phyloP scores from a whole-genome alignment of 2,888 invertebrate genomes.

The Leucania comma region DNA sequence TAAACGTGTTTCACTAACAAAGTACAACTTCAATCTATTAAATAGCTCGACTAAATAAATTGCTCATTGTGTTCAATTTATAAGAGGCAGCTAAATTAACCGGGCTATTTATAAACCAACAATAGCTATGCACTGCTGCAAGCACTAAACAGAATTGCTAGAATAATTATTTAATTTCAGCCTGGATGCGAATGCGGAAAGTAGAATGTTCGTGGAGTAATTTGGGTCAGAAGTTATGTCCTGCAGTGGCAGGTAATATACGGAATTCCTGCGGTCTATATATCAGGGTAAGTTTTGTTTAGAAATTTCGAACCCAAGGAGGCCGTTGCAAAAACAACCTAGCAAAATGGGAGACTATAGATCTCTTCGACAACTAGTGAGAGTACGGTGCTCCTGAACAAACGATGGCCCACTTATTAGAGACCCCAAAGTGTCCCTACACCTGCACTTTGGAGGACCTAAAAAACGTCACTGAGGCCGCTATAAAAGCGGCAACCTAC shows the following conservation, averaged over 20 bases:
- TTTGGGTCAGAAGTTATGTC: conserved; percentile 25
- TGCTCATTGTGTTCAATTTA: conserved; percentile 25
- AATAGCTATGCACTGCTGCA: conserved; percentile 10
- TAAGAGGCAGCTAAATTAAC: conserved; percentile 2
- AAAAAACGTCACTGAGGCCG: too few species aligned
- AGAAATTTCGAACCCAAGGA: not conserved
- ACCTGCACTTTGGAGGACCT: too few species aligned
- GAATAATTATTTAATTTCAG: conserved; percentile 40
- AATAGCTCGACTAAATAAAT: conserved; percentile 9
- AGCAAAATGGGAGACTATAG: too few species aligned
- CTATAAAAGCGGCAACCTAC: too few species aligned
- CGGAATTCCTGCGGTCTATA: not conserved
- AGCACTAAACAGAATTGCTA: conserved; percentile 40
- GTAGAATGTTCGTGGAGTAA: conserved; percentile 24
- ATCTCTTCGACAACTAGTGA: too few species aligned
- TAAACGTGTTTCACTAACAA: not conserved
- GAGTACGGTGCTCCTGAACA: too few species aligned
- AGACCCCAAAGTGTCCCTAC: too few species aligned
- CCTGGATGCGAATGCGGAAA: conserved; percentile 9
- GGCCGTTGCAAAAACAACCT: too few species aligned
- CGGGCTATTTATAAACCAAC: conserved; percentile 22
- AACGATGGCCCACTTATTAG: too few species aligned
- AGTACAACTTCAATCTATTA: conserved; percentile 1
- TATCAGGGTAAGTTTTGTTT: not conserved
- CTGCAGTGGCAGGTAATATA: not conserved